Evolutionary conservation across 2,113 vertebrate species (phyloP), one percentile per base, ranked within the genome.

Genomic region (Albula glossodonta): DNA sequence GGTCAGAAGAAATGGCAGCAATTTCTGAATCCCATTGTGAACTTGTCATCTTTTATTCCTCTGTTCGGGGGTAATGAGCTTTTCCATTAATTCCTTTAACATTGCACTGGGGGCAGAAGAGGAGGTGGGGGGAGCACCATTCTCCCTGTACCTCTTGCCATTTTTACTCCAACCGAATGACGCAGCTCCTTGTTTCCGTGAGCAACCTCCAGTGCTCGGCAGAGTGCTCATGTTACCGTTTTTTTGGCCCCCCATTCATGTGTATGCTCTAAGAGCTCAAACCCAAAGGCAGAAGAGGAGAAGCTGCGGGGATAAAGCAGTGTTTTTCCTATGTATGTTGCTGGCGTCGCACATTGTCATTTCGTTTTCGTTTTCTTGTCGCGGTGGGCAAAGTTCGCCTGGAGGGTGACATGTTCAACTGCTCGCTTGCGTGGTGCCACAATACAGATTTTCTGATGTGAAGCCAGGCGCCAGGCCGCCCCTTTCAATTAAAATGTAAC

Each of bases 181-280:
- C 31, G 31, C 31, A 49, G 50, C 63, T 81, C 57, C 22, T 77
- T 49, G 31, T 53, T 22, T 78, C 81, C 19, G 13, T 66, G 57
- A 82, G 22, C 7, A 80, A 7, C 11, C 74, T n/a, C 5, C 70
- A 74, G 31, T 41, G 31, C 31, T 41, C 31, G 31, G 31, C 31
- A 41, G 31, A 41, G 31, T 41, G 31, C 31, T 41, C 31, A 41
- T 41, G 31, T 41, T 41, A 41, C 31, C 31, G 1, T 41, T 4
- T n/a, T 77, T 77, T 9, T n/a, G 2, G 74, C 3, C 6, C 77
- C 53, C 25, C 31, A 93, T 95, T 94, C 90, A 89, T 15, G 49
- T 19, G 22, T 48, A 22, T 48, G n/a, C 84, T 88, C 88, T 25
- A 19, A 41, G 31, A 41, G 31, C 31, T 41, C 31, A 41, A 41